Evolutionary conservation across 2,888 invertebrate genomes (phyloP).

Genomic region (Leptopterna dolabrata): DNA sequence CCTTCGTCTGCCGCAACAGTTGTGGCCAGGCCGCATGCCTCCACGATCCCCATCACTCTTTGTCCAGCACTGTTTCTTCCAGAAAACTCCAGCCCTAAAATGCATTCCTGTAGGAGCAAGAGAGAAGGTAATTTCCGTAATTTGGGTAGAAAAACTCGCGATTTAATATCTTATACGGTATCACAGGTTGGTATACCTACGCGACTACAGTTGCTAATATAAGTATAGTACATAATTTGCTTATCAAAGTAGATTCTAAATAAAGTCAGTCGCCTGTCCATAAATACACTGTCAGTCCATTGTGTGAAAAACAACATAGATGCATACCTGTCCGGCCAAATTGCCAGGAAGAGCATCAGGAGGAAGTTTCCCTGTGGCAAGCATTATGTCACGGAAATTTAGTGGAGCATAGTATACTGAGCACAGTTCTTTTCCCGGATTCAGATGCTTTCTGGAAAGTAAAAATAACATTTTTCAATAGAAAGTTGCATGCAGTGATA

Average conservation of each 20-base stretch:
- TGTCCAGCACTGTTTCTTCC: conserved; percentile 80
- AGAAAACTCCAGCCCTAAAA: conserved; percentile 93
- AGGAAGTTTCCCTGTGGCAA: conserved; percentile 89
- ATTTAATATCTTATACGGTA: no score
- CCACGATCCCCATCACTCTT: conserved; percentile 93
- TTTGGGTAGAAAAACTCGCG: no score
- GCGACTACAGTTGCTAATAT: no score
- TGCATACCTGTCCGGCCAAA: conserved; percentile 67
- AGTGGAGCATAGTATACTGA: conserved; percentile 87
- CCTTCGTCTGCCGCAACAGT: conserved; percentile 64
- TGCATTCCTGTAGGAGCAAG: conserved; percentile 81
- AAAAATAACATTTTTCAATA: neutral
- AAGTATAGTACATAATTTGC: no score
- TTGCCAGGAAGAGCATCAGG: conserved; percentile 77
- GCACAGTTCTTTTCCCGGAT: conserved; percentile 74
- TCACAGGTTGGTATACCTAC: no score
- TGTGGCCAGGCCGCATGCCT: conserved; percentile 89
- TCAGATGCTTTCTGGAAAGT: neutral
- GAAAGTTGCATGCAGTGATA: no score
- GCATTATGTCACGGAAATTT: conserved; percentile 96
- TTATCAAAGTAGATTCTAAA: no score
- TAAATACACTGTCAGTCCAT: no score
- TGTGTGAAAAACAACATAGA: no score
- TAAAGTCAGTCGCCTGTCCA: no score
- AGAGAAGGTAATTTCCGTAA: no score